phyloP scores from a whole-genome alignment of 2,113 vertebrate species.

The Laticauda colubrina region DNA sequence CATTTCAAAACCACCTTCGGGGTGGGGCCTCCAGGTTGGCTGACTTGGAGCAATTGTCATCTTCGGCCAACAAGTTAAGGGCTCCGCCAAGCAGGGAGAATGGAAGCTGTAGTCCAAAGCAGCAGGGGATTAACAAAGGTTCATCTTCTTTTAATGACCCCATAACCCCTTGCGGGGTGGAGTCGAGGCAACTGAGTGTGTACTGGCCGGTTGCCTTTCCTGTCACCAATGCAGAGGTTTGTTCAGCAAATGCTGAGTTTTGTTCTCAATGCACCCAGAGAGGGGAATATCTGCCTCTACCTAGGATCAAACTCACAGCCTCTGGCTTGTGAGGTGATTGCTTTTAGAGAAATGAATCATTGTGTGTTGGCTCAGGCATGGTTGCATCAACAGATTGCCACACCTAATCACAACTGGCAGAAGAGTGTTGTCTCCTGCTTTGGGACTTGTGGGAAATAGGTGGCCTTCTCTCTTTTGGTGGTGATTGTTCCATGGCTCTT shows the following conservation, averaged over 20 bases:
- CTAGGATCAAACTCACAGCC: no score
- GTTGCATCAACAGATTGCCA: not conserved
- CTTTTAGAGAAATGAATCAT: not conserved
- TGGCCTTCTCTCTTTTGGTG: not conserved
- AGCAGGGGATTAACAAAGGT: not conserved
- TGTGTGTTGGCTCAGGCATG: not conserved
- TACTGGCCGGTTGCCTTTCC: no score
- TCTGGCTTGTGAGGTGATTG: no score
- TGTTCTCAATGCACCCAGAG: no score
- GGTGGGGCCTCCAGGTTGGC: not conserved
- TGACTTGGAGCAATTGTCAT: not conserved
- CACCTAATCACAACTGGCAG: accelerated
- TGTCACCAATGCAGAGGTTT: no score
- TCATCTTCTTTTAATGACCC: no score
- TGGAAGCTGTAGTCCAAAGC: not conserved
- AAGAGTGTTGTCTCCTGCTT: not conserved
- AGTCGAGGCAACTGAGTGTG: no score
- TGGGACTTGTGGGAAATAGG: not conserved
- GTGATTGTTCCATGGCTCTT: not conserved
- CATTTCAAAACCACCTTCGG: not conserved
- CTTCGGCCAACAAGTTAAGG: no score
- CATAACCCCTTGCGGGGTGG: no score
- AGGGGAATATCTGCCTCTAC: no score
- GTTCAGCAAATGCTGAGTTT: no score
- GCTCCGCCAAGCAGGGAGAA: not conserved